These are phyloP conservation scores for Ferrisia virgata DNA, from an alignment of 2,888 invertebrate species.

Conservation along the genomic window DNA sequence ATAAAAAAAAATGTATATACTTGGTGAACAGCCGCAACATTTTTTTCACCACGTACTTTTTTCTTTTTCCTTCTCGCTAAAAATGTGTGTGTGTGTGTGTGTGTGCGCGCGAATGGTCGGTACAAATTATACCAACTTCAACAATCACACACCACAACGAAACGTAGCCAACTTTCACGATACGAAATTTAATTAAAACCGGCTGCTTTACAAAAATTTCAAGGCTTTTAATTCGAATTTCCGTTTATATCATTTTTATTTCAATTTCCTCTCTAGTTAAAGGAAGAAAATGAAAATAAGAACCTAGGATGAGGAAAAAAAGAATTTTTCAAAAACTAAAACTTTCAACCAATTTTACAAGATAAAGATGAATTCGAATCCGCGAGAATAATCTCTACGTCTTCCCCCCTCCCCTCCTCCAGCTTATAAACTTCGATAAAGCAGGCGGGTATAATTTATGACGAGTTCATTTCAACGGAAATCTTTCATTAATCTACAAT, in stretches of 20 bases:
- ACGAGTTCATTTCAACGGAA: neutral
- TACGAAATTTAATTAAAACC: conserved; percentile 14
- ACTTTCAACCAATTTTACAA: neutral
- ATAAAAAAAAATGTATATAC: neutral
- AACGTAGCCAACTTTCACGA: neutral
- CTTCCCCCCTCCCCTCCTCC: neutral
- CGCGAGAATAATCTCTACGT: too few relatives aligned
- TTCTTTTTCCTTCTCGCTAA: neutral
- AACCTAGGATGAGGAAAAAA: neutral
- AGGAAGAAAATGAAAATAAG: neutral
- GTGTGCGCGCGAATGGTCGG: too few relatives aligned
- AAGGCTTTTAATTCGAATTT: conserved; percentile 13
- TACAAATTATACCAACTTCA: neutral
- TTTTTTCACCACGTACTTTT: neutral
- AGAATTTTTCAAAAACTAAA: neutral
- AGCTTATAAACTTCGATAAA: neutral
- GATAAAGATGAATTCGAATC: too few relatives aligned
- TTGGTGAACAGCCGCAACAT: neutral
- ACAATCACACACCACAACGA: neutral
- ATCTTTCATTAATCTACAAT: neutral
- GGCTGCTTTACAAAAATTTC: neutral
- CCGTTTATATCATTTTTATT: neutral
- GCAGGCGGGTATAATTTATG: too few relatives aligned
- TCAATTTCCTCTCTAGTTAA: neutral
- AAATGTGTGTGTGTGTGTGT: neutral